Base-by-base conservation (phyloP, 1,140 invertebrate species). In the Nasonia vitripennis region DNA sequence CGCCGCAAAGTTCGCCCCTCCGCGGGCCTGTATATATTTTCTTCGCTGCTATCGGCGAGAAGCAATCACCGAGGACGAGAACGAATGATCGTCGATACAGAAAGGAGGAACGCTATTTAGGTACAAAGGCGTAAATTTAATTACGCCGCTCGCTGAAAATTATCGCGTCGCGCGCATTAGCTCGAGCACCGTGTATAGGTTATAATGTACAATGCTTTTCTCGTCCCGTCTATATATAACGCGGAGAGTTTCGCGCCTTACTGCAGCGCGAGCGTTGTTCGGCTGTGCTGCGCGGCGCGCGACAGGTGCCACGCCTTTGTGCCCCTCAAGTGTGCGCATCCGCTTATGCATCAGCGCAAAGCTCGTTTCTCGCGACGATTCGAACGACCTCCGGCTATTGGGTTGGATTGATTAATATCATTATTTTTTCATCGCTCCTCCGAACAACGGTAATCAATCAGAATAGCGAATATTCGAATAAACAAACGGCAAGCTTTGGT, bases 221-320 rank as follows among this genome's bases (percentile, higher is more conserved):
- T 45, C 37, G 7, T 9, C 7, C 27, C 41, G 41, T 7, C 41
- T 34, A 34, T 34, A 41, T 41, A 7, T 41, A 27, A 41, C 9
- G 41, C 9, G 6, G 37, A 77, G n/a, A 77, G 74, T 45, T 31
- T 37, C 71, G 71, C 27, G 71, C 17, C 7, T 1, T 6, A 12
- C 68, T 20, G 51, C 51, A 55, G 5, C 20, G 51, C 3, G 2
- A 6, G 34, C 3, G 34, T 37, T 0, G 34, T 37, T 37, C 34
- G 17, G 51, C 12, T 55, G 17, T 20, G 14, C 12, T 17, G 51
- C 70, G 34, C 34, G 3, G 34, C 10, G 31, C 70, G 75, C 75
- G 75, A 41, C 75, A 78, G 75, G 45, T 78, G 75, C 75, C 75
- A 78, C 75, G 75, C 75, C 75, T 78, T 78, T 78, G 45, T 31